Base-by-base conservation (phyloP, 2,888 invertebrate species). In the Drosophila bunnanda region DNA sequence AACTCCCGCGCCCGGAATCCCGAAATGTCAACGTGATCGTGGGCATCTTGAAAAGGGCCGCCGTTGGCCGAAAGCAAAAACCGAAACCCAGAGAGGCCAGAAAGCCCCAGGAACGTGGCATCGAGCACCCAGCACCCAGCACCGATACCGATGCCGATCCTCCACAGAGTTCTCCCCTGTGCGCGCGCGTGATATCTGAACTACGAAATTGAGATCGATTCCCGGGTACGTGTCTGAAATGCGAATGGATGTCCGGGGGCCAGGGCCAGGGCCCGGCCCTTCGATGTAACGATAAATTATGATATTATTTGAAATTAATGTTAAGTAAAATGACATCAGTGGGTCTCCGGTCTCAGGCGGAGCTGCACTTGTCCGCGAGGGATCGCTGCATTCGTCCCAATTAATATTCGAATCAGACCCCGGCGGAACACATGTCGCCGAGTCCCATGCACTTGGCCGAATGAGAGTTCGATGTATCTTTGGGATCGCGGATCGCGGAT, bases 381-480 rank as follows among this genome's bases (percentile, higher is more conserved):
- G 60, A 54, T 62, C 32, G 22, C 10, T 56, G 56, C 68, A 71
- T 56, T 74, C 54, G 57, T 61, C 58, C 46, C 68, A 75, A 90
- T 91, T 91, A 91, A 88, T 91, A 91, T 91, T 89, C 91, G 80
- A 80, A 76, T 77, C 91, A 90, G 90, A 85, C 82, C 80, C 82
- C 71, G 79, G 79, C 79, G 84, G 82, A 91, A 91, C 91, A 91
- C 85, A 91, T 91, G 91, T 91, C 88, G 79, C 34, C 54, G 59
- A 61, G 10, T 91, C 91, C 85, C 78, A 84, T 81, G 77, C 83
- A 83, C 82, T 83, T 17, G 13, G 4, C 1, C 6, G 28, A 39
- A 2, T 36, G 15, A n/a, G 20, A 30, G 8, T 20, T 38, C 53
- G 53, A 12, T 22, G 17, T 39, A 9, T 10, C 10, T 34, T 22